Base-by-base conservation (phyloP, 1,140 invertebrate genomes). In the Ceratitis capitata region DNA sequence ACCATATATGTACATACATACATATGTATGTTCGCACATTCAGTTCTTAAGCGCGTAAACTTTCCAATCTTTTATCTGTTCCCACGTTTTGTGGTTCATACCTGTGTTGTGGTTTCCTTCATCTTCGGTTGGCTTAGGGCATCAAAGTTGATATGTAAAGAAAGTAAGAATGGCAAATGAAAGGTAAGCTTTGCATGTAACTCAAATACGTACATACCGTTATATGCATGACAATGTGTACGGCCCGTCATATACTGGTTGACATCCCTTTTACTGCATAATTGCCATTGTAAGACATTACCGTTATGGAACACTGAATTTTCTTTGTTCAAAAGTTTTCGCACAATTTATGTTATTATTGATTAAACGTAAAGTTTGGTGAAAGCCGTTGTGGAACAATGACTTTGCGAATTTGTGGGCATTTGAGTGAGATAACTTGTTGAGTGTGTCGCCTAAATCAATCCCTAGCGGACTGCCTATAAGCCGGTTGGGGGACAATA, bases 211-310 rank as follows among this genome's bases (percentile, higher is more conserved):
- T 32, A 3, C 58, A 64, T 32, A 35, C n/a, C n/a, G 23, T 23
- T n/a, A 69, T 69, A 16, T 19, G 14, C 32, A 35, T 69, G n/a
- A n/a, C n/a, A n/a, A 69, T 39, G 6, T 7, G 0, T 14, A 3
- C 10, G 4, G 23, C 51, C 51, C 61, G 32, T 12, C 32, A 45
- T n/a, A 19, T 47, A 39, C n/a, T 14, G 32, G 9, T 5, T 39
- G 9, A 45, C 39, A 78, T 78, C 32, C 69, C 35, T 78, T 26
- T 78, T 78, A n/a, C n/a, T n/a, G 69, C 14, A 45, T 78, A 78
- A 78, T 78, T 78, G 23, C 69, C 69, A n/a, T 78, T 78, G 39
- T 78, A 14, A 78, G 69, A 45, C 69, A n/a, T 45, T 78, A 78
- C 1, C 69, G 69, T 78, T 78, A 45, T n/a, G 69, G 69, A 78